phyloP scores from a whole-genome alignment of 2,113 vertebrate species.

The Tetrao urogallus region DNA sequence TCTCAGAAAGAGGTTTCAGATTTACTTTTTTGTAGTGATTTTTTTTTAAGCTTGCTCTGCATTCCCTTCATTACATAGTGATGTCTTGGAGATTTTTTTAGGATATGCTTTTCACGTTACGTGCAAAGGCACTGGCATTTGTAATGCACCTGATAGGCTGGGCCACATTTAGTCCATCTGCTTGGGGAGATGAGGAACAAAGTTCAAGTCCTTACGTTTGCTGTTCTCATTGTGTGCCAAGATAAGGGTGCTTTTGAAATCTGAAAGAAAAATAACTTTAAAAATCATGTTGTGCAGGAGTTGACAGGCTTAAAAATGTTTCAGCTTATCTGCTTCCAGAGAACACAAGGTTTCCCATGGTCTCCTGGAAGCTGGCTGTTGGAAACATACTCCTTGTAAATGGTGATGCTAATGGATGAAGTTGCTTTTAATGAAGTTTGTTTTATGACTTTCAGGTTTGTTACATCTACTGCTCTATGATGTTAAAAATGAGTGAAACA shows the following conservation, averaged over 20 bases:
- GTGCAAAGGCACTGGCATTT: neutral
- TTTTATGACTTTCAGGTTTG: neutral
- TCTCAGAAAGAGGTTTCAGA: neutral
- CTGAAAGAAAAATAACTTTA: slow-evolving; percentile 38
- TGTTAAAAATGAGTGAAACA: neutral
- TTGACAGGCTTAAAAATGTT: slow-evolving; percentile 36
- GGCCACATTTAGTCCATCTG: neutral
- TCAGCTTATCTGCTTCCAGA: neutral
- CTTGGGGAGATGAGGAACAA: neutral
- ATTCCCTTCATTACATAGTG: neutral
- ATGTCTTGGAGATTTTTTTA: neutral
- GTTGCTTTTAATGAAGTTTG: neutral
- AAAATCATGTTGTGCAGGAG: slow-evolving; percentile 4
- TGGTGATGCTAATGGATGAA: neutral
- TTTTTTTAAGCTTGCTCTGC: neutral
- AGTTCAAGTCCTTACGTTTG: neutral
- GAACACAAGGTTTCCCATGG: slow-evolving; percentile 25
- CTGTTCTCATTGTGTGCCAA: slow-evolving; percentile 3
- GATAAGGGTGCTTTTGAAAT: slow-evolving; percentile 35
- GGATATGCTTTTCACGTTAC: neutral
- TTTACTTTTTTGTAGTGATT: neutral
- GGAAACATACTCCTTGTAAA: neutral
- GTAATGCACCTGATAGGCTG: neutral
- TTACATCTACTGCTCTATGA: neutral
- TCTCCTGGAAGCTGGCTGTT: slow-evolving; percentile 21